A percentile compares a stretch with the other conserved stretches of the same genome.
These are phyloP conservation scores for Bos indicus DNA, from an alignment of 2,113 vertebrate genomes.

Conservation along the genomic window DNA sequence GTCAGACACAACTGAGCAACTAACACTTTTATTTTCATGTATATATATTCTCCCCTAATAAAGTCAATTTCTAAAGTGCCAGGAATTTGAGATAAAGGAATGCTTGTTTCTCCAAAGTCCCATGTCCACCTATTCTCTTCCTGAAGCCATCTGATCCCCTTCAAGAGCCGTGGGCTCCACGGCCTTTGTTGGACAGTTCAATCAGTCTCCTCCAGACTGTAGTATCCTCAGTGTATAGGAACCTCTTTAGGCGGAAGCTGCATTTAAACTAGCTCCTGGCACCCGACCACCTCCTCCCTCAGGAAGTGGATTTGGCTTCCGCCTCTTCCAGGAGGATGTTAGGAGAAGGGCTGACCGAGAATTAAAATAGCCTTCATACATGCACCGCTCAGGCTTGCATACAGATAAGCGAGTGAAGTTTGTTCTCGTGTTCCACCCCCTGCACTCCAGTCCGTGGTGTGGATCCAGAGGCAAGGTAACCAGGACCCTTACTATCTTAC, in stretches of 20 bases:
- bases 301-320: not conserved
- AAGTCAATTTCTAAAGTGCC: not conserved
- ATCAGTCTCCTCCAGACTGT: not conserved
- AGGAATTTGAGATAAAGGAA: not conserved
- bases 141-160: not conserved
- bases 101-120: not conserved
- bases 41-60: not conserved
- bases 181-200: not conserved
- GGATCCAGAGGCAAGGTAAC: slow-evolving; percentile 71
- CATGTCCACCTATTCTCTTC: not conserved
- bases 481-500: slow-evolving; percentile 66
- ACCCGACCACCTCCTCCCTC: not conserved
- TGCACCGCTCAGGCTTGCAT: not conserved
- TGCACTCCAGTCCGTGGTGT: slow-evolving; percentile 44
- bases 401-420: slow-evolving; percentile 11
- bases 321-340: not conserved
- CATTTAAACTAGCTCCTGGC: not conserved
- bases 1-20: not conserved
- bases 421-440: not conserved
- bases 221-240: not conserved
- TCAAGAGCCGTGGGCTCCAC: not conserved
- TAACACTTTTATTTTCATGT: not conserved
- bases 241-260: not conserved
- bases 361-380: not conserved
- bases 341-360: not conserved